Evolutionary conservation across 2,797 vertebrate species (phyloP).

Genomic region (Limnodromus scolopaceus): DNA sequence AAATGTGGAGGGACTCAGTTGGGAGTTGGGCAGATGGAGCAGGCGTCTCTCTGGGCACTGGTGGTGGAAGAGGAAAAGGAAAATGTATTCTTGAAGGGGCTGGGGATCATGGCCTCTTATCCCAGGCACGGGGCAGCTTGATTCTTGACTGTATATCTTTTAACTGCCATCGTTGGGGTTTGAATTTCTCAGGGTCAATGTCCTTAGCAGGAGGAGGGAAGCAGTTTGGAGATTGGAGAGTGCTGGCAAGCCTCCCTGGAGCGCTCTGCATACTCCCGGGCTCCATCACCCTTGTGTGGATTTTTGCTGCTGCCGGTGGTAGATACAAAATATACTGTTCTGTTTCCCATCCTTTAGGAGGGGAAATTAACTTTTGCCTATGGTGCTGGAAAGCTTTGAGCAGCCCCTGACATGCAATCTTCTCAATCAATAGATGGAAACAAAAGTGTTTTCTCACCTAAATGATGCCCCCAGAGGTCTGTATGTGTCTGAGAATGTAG

Average conservation of each 20-base stretch:
- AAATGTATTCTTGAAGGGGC: neutral
- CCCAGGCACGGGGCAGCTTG: neutral
- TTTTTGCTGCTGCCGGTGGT: neutral
- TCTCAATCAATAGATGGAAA: neutral
- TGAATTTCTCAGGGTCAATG: neutral
- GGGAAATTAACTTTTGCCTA: neutral
- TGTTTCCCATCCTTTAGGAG: neutral
- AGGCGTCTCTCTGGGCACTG: neutral
- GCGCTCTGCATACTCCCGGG: rapidly evolving
- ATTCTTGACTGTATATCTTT: neutral
- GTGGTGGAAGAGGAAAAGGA: neutral
- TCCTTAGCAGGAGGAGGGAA: neutral
- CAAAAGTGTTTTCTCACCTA: neutral
- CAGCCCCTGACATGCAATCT: neutral
- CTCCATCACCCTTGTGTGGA: neutral
- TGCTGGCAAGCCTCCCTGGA: neutral
- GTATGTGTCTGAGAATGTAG: neutral
- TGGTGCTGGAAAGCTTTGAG: neutral
- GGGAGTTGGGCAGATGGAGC: neutral
- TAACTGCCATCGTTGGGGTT: neutral
- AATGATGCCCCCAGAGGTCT: neutral
- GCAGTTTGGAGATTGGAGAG: neutral
- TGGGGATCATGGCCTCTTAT: neutral
- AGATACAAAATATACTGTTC: neutral
- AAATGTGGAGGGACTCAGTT: neutral